Base-by-base conservation (phyloP, 2,888 invertebrate genomes). In the Rhorus exstirpatorius region DNA sequence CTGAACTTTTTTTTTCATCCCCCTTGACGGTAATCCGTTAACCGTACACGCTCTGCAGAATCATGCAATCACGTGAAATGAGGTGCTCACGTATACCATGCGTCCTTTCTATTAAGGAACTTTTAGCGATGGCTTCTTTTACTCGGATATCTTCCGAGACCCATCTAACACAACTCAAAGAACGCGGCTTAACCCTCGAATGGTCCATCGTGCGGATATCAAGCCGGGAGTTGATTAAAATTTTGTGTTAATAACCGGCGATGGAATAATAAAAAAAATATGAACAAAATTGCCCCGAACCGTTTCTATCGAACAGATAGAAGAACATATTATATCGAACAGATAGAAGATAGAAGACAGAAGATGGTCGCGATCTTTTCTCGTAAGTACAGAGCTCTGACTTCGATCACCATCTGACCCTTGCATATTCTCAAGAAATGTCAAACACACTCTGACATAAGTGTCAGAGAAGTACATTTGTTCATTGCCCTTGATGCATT, bases 81-180 rank as follows among this genome's bases (percentile, higher is more conserved):
- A 44, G 61, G 41, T 24, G 35, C 17, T 10, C 17, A 35, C 61
- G 38, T 49, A 26, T 31, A 19, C 7, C 24, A 17, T 38, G 21
- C 6, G 49, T 38, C 60, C 60, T 21, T 72, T 60, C 24, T 55
- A 31, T 26, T 44, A 49, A 35, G 14, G 7, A 44, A 74, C 17
- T 60, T 74, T 74, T 74, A 21, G 26, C 17, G 41, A 74, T 41
- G 10, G n/a, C 38, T 53, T 49, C 24, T 72, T 72, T 72, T 17
- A 17, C 38, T 44, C 44, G 14, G 14, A n/a, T 44, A 63, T 38
- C 35, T n/a, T 21, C 26, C 4, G 19, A 70, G 24, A 35, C n/a
- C 58, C 49, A 58, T 46, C 26, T 12, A 55, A 63, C 21, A 41
- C 44, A 44, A 41, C 46, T 61, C 24, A 51, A 38, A 24, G 17